phyloP scores from a whole-genome alignment of 2,888 invertebrate genomes.

The Pristionchus japonicus region DNA sequence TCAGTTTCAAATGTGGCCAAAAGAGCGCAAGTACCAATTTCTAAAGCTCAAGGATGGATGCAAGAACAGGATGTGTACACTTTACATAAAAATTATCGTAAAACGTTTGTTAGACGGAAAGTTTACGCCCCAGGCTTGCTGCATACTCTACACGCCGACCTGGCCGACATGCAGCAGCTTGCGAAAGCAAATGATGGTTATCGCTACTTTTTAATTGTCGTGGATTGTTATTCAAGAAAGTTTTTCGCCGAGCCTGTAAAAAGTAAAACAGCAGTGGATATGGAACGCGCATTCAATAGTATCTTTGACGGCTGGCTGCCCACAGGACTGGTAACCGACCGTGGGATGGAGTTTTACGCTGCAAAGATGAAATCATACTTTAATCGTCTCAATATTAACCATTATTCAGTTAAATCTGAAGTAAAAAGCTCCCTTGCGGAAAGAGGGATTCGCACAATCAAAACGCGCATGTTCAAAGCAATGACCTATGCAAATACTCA shows the following conservation, averaged over 20 bases:
- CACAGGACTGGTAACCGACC: background rate
- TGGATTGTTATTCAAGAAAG: background rate
- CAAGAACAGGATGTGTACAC: constrained; percentile 4
- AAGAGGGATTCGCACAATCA: background rate
- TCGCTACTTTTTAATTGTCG: background rate
- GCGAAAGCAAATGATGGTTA: background rate
- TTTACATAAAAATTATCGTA: background rate
- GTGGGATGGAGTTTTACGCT: background rate
- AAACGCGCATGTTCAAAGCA: background rate
- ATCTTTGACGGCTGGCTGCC: background rate
- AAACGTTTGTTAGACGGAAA: background rate
- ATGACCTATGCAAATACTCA: background rate
- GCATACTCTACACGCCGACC: background rate
- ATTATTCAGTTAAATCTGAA: background rate
- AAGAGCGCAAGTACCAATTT: background rate
- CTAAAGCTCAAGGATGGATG: background rate
- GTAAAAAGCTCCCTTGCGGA: background rate
- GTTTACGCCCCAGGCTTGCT: background rate
- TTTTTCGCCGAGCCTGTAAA: background rate
- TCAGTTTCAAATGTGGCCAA: background rate
- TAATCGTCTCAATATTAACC: background rate
- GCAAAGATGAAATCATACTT: background rate
- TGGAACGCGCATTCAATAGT: background rate
- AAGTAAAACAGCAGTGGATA: background rate
- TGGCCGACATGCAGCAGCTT: background rate